Percentiles rank a stretch among this genome's conserved stretches.
Conservation (phyloP, 1,140 invertebrate species). For the Apolygus lucorum region DNA sequence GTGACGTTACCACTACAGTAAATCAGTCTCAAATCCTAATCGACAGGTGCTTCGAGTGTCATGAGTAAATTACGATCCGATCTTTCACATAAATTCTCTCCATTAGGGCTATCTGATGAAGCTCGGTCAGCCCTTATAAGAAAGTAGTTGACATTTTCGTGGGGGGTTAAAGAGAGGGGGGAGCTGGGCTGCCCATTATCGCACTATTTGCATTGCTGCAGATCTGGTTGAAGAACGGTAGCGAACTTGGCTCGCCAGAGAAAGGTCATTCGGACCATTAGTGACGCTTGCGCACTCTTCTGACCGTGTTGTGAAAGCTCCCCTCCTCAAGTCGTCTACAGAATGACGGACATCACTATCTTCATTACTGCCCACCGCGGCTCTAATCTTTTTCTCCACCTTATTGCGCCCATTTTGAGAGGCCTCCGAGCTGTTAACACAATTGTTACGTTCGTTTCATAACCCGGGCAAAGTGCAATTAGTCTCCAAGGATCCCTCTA, state of each 20-base stretch:
- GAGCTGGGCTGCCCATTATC: not conserved
- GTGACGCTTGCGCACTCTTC: not conserved
- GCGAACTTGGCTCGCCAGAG: not conserved
- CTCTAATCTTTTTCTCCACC: no score
- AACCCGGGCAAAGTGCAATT: no score
- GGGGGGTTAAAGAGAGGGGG: not conserved
- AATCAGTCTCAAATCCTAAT: no score
- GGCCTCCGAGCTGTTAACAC: no score
- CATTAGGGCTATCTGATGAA: constrained; percentile 7
- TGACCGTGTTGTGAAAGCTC: not conserved
- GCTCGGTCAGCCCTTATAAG: not conserved
- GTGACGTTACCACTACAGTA: no score
- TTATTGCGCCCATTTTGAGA: no score
- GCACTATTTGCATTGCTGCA: constrained; percentile 7
- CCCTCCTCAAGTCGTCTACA: not conserved
- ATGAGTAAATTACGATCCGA: not conserved
- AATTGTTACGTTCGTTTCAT: no score
- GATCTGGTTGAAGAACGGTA: constrained; percentile 11
- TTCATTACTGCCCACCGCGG: no score
- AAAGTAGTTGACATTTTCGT: constrained; percentile 7
- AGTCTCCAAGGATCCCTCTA: no score
- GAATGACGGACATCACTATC: constrained; percentile 7
- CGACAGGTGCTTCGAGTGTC: not conserved
- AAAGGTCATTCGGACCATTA: constrained; percentile 8
- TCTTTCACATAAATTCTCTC: not conserved